Base-by-base conservation (phyloP, 2,797 vertebrate species). In the Aeoliscus strigatus region DNA sequence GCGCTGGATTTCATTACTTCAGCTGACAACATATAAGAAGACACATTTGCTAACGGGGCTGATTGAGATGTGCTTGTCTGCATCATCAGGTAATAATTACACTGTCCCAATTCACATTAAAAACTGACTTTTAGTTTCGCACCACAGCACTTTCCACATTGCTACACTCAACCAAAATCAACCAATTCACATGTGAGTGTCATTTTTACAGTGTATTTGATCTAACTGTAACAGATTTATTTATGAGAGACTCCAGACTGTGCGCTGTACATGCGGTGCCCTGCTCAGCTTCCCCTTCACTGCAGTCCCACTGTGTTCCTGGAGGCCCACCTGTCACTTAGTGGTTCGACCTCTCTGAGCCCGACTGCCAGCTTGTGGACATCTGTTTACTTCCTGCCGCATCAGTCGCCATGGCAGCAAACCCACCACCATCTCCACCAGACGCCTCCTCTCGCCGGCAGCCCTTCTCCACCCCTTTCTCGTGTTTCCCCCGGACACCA, bases 341-440 rank as follows among this genome's bases (percentile, higher is more conserved):
- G 49, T 24, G 51, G 45, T 60, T 37, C 11, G 48, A 36, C 68
- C 78, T 51, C 72, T 77, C 66, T 27, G 47, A 56, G 67, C 51
- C 73, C 56, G 67, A 57, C 71, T 79, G 80, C 79, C 80, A 84
- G 82, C 79, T 77, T 82, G 84, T 75, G 72, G 81, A 85, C 84
- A 85, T 85, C 82, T 86, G 84, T 85, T 85, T 85, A 81, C 80
- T 75, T 85, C 79, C 75, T 83, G 57, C 64, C 77, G 60, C 64
- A 76, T 67, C 80, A 58, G 80, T 86, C 49, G 62, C 58, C 81
- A 86, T 85, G 79, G 73, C 54, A 62, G 57, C 77, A 60, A 55
- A 13, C 15, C 23, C 62, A 55, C 61, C 32, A 27, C 39, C 9
- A 21, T 5, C 17, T 4, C 31, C 35, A 25, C 46, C 9, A 27